These are phyloP conservation scores for Drosophila koepferae DNA, from an alignment of 2,888 invertebrate species.

Conservation along the genomic window DNA sequence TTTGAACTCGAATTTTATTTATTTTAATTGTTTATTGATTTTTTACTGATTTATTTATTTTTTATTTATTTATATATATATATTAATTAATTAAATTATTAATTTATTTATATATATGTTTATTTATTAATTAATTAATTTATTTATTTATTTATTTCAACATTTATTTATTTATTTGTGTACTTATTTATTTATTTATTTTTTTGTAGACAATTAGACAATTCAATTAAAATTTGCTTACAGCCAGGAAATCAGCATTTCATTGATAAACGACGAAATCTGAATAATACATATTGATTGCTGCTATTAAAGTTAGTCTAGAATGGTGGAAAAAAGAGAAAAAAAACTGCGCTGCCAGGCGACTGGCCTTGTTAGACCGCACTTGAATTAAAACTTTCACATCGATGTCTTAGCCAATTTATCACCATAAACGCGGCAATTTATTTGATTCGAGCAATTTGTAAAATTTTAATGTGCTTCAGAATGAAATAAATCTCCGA, in stretches of 20 bases:
- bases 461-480: constrained; percentile 81
- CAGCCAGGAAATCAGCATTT: neutral
- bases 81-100: too few species aligned
- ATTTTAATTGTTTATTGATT: too few species aligned
- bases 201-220: neutral
- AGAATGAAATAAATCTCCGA: constrained; percentile 72
- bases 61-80: too few species aligned
- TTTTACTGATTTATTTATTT: too few species aligned
- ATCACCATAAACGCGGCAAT: constrained; percentile 78
- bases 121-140: too few species aligned
- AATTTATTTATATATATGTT: too few species aligned
- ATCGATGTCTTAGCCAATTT: constrained; percentile 66
- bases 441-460: constrained; percentile 79
- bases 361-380: constrained; percentile 18
- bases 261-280: neutral
- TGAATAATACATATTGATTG: neutral
- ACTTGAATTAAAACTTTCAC: constrained; percentile 57
- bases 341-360: neutral
- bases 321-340: neutral
- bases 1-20: too few species aligned
- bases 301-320: neutral
- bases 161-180: too few species aligned
- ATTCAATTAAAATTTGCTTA: neutral
- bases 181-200: too few species aligned
- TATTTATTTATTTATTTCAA: too few species aligned